These are phyloP conservation scores for Hydropotes inermis DNA, from an alignment of 2,113 vertebrate genomes.

Conservation along the genomic window DNA sequence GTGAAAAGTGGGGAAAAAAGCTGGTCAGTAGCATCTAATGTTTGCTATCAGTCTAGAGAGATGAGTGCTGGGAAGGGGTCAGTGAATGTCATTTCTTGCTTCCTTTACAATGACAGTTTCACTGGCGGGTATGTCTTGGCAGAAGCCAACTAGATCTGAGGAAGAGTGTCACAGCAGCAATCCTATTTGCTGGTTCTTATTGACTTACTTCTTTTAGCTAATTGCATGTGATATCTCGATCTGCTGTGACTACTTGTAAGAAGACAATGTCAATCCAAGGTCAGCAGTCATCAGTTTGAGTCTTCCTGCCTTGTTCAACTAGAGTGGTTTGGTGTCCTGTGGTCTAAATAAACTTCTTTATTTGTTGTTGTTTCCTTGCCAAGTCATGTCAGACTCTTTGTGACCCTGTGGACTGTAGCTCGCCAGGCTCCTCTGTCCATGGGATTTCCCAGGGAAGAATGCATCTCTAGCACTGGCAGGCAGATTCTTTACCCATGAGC, in stretches of 20 bases:
- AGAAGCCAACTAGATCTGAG: background rate
- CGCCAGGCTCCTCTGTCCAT: background rate
- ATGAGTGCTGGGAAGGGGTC: background rate
- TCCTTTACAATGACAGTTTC: background rate
- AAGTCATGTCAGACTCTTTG: background rate
- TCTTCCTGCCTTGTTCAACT: background rate
- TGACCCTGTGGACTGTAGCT: background rate
- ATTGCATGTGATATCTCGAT: background rate
- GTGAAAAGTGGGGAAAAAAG: background rate
- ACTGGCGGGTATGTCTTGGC: background rate
- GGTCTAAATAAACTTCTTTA: background rate
- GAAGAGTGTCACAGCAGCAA: background rate
- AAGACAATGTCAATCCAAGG: background rate
- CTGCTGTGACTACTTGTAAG: background rate
- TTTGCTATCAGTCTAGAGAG: background rate
- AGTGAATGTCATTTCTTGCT: background rate
- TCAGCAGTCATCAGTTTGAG: background rate
- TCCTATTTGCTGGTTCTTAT: background rate
- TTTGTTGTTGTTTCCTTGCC: background rate
- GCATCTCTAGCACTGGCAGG: background rate
- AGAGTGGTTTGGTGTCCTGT: background rate
- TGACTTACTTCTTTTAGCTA: background rate
- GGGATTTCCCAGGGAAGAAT: background rate
- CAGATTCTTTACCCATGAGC: background rate
- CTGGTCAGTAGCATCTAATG: background rate